Conservation (phyloP, 2,113 vertebrate genomes). For the Thamnophis sirtalis region DNA sequence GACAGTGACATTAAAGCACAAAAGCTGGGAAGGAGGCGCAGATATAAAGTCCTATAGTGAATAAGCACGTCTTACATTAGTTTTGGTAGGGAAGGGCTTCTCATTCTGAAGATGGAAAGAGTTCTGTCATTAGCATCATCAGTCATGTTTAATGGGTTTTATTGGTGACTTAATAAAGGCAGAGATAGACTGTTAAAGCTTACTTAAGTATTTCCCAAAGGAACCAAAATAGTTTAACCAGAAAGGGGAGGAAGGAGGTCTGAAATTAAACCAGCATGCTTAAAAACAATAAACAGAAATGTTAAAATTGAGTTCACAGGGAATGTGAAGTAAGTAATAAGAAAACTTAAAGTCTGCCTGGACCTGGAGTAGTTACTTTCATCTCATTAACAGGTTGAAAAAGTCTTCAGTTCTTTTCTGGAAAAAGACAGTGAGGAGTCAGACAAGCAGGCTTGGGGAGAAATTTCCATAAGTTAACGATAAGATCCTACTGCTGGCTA, state of each 20-base stretch:
- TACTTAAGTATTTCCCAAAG: neutral
- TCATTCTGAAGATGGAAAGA: neutral
- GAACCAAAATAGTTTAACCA: neutral
- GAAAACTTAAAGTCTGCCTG: neutral
- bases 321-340: neutral
- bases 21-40: neutral
- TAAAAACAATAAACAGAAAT: neutral
- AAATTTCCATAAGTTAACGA: neutral
- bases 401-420: neutral
- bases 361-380: neutral
- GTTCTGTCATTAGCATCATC: neutral
- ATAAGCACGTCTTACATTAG: neutral
- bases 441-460: neutral
- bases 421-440: neutral
- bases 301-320: neutral
- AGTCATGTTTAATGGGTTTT: neutral
- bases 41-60: neutral
- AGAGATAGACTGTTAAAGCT: neutral
- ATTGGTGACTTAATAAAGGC: neutral
- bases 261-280: neutral
- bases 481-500: neutral
- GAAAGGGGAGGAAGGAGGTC: neutral
- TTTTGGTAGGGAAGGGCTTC: neutral
- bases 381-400: neutral
- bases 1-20: neutral